These are phyloP conservation scores for Bilobella aurantiaca DNA, from an alignment of 1,140 invertebrate genomes.

Conservation along the genomic window DNA sequence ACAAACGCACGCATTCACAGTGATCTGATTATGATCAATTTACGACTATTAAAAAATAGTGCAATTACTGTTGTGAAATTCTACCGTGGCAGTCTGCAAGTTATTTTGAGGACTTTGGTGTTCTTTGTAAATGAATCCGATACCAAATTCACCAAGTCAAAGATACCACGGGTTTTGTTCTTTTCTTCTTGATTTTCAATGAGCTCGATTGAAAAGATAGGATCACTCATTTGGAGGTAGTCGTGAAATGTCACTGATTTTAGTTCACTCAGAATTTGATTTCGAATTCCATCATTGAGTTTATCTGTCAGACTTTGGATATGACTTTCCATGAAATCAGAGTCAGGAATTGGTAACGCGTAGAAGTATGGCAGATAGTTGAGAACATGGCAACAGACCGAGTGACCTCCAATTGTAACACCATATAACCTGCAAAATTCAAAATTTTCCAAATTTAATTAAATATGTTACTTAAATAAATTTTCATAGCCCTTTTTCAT, in stretches of 20 bases:
- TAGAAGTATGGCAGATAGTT: slow-evolving; percentile 30
- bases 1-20: too few relatives aligned
- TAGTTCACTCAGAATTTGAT: slow-evolving; percentile 6
- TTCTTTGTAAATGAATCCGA: background rate
- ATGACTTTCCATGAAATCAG: slow-evolving; percentile 1
- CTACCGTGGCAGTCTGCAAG: slow-evolving; percentile 18
- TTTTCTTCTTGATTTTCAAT: slow-evolving; percentile 7
- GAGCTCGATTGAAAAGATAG: background rate
- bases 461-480: too few relatives aligned
- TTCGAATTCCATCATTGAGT: slow-evolving; percentile 3
- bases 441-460: too few relatives aligned
- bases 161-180: background rate
- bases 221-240: background rate
- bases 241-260: slow-evolving; percentile 2
- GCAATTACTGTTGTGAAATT: background rate
- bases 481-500: too few relatives aligned
- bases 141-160: background rate
- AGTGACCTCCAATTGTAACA: background rate
- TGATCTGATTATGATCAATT: too few relatives aligned
- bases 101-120: slow-evolving; percentile 16
- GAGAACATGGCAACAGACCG: slow-evolving; percentile 22
- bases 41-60: background rate
- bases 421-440: slow-evolving; percentile 15
- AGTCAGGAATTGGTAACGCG: slow-evolving; percentile 13
- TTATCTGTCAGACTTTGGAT: background rate